Evolutionary conservation across 2,113 vertebrate species (phyloP), one percentile per base, ranked within the genome.

Genomic region (Scortum barcoo): DNA sequence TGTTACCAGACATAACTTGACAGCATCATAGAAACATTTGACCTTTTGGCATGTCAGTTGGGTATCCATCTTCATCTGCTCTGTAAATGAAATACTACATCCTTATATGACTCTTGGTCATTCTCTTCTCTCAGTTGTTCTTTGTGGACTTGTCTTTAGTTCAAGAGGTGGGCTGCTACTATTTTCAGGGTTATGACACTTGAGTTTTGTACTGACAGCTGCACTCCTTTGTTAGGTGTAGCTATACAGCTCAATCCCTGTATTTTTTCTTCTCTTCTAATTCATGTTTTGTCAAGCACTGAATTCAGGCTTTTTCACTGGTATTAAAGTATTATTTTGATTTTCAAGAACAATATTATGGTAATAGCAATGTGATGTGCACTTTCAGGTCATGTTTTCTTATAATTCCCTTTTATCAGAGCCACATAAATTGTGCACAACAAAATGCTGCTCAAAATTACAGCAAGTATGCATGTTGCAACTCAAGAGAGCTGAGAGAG

Each of bases 1-100:
- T 70, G 66, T 69, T 58, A 16, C 28, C 14, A 63, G 53, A 71
- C n/a, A n/a, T 44, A 40, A 44, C 28, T n/a, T 46, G 68, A 69
- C 24, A 67, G 65, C 53, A 48, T 85, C 9, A 63, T 50, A 42
- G 54, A 76, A 72, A 42, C 28, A 71, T 68, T 73, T 22, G 17
- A 38, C 36, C 10, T 33, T 77, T 51, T 69, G 36, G 54, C 38
- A 9, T 38, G 58, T 20, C 56, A 68, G 51, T 22, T 75, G 16
- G 13, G 36, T 44, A 56, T 78, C 48, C 30, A 50, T 76, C 33
- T 65, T 68, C 78, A 77, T 60, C 72, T 69, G 62, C 30, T 69
- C 33, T 40, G 40, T 77, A 72, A 63, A 44, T 80, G 0, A 58
- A 76, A 65, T 57, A 48, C 38, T 67, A 28, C 38, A 75, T 54